Evolutionary conservation across 2,888 invertebrate species (phyloP), one percentile per base, ranked within the genome.

Genomic region (Campoplex capitator): DNA sequence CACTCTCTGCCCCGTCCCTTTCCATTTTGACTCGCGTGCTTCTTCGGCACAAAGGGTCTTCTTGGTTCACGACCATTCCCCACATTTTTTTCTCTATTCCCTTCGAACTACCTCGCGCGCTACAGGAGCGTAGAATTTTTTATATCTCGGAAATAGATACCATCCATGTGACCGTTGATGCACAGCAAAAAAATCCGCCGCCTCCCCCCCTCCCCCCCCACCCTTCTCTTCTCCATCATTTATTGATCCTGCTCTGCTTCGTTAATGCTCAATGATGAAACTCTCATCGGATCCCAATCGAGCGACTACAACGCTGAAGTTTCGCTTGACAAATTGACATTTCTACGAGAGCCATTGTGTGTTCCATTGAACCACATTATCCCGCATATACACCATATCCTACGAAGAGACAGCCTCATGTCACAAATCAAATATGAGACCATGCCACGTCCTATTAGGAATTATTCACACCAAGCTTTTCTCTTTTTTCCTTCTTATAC

Each of bases 11-110:
- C 74, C 77, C 54, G 35, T 76, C 75, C 65, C 58, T 62, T 56
- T 67, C 65, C 56, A 58, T 74, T 76, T 65, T 56, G 45, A 68
- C 81, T 83, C 73, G 78, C 38, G 79, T 58, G 65, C 82, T 84
- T 45, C 32, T 32, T 32, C n/a, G 32, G 54, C 85, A 75, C 82
- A 42, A 62, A 83, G 83, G 83, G 79, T 80, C 86, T 71, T 83
- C 83, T 74, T 16, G 35, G 58, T 48, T 71, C 65, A 74, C 78
- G 65, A 48, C 48, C 75, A 70, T 83, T 75, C 48, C 42, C n/a
- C 48, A 32, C 56, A 75, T 70, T 65, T 48, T 78, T 83, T 73
- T 65, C 56, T 68, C n/a, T 42, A 48, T 62, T 23, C 23, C 62
- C 62, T 35, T n/a, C 38, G n/a, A 76, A 76, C 42, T 35, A 42